A percentile compares a stretch with the other conserved stretches of the same genome.
These are phyloP conservation scores for Acronicta aceris DNA, from an alignment of 2,888 invertebrate species.

Conservation along the genomic window DNA sequence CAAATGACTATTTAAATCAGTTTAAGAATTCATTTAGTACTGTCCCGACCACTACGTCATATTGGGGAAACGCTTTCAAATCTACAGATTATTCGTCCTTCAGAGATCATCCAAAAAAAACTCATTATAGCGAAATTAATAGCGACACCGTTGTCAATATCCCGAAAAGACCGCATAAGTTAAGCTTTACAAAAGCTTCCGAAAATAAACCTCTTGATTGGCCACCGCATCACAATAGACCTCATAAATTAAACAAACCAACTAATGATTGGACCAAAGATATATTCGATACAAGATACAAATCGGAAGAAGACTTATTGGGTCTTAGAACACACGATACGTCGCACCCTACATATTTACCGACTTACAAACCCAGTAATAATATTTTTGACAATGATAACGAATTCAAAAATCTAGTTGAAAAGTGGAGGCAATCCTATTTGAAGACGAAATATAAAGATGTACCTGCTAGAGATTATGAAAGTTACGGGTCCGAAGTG, in stretches of 20 bases:
- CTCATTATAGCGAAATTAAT: slow-evolving; percentile 65
- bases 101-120: slow-evolving; percentile 70
- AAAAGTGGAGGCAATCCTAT: slow-evolving; percentile 84
- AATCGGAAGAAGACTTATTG: slow-evolving; percentile 84
- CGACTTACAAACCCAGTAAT: slow-evolving; percentile 70
- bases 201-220: slow-evolving; percentile 71
- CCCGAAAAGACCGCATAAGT: slow-evolving; percentile 75
- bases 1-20: slow-evolving; percentile 71
- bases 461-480: slow-evolving; percentile 72
- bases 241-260: slow-evolving; percentile 68
- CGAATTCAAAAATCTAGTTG: slow-evolving; percentile 79
- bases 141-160: slow-evolving; percentile 78
- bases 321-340: slow-evolving; percentile 82
- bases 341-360: slow-evolving; percentile 77
- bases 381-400: slow-evolving; percentile 72
- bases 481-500: slow-evolving; percentile 76
- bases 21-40: slow-evolving; percentile 73
- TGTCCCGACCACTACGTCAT: slow-evolving; percentile 68
- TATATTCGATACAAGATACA: slow-evolving; percentile 71
- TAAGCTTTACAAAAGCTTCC: slow-evolving; percentile 64
- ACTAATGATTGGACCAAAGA: slow-evolving; percentile 77
- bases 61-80: slow-evolving; percentile 80
- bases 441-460: slow-evolving; percentile 81
- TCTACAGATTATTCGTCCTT: slow-evolving; percentile 69
- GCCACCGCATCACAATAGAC: slow-evolving; percentile 65